Evolutionary conservation across 2,113 vertebrate genomes (phyloP).

Genomic region (Mionectes macconnelli): DNA sequence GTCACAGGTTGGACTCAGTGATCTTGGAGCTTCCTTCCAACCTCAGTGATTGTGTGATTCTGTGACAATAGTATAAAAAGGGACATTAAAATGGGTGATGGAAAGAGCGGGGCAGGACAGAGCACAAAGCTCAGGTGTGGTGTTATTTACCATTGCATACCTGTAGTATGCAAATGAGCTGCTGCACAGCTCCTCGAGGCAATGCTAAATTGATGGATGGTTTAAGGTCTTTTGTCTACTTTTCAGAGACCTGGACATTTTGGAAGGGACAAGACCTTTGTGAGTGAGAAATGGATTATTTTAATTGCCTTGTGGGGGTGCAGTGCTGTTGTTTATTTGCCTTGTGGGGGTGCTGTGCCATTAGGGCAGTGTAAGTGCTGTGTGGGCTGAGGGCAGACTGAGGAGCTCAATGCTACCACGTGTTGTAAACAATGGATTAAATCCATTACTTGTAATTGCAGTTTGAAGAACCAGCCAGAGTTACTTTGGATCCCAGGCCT

Average conservation of each 20-base stretch:
- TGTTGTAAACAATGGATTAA: not conserved
- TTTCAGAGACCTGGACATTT: not conserved
- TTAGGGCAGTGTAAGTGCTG: not conserved
- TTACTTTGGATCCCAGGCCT: not conserved
- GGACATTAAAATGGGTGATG: not conserved
- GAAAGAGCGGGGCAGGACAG: not conserved
- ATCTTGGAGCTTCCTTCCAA: not conserved
- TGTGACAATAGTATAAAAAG: not conserved
- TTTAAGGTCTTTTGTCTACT: not conserved
- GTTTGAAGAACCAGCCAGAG: not conserved
- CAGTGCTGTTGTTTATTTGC: not conserved
- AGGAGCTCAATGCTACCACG: not conserved
- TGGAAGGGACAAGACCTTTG: not conserved
- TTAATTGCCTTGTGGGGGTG: not conserved
- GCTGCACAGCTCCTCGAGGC: not conserved
- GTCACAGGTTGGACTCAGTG: accelerated
- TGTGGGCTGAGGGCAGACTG: not conserved
- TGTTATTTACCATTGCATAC: accelerated
- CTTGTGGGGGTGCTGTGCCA: not conserved
- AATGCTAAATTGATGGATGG: not conserved
- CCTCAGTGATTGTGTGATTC: not conserved
- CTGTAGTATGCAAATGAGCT: not conserved
- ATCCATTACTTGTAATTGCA: not conserved
- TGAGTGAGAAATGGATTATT: not conserved
- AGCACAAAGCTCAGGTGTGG: accelerated